Percentiles rank a stretch among this genome's conserved stretches.
Conservation (phyloP, 1,140 invertebrate species). For the Bicyclus anynana region DNA sequence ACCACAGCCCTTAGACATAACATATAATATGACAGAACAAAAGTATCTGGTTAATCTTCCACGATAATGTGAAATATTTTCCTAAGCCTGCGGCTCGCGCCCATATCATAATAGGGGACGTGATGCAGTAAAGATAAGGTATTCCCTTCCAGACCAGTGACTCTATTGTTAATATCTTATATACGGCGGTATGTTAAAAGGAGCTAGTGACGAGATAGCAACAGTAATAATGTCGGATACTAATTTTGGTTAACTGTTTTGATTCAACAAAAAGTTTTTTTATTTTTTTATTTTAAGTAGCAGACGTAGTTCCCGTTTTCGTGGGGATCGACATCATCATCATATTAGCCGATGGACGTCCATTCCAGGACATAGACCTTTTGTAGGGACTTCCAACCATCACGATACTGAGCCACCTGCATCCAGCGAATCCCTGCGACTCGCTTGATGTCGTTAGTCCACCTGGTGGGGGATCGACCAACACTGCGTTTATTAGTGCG, state of each 20-base stretch:
- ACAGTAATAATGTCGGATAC: neutral
- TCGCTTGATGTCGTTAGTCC: no score
- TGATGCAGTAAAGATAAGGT: slow-evolving; percentile 74
- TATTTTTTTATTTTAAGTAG: no score
- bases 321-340: no score
- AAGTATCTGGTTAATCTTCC: slow-evolving; percentile 58
- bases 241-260: neutral
- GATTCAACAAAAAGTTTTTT: no score
- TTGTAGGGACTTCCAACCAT: no score
- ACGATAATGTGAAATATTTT: slow-evolving; percentile 64
- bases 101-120: slow-evolving; percentile 68
- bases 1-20: neutral
- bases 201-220: slow-evolving; percentile 32
- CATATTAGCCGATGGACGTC: no score
- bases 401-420: no score
- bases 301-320: no score
- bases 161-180: slow-evolving; percentile 72
- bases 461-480: no score
- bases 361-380: no score
- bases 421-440: no score
- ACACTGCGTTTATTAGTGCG: no score
- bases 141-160: slow-evolving; percentile 67
- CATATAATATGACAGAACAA: slow-evolving; percentile 21
- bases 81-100: slow-evolving; percentile 38
- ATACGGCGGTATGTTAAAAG: slow-evolving; percentile 58